Percentiles rank a stretch among this genome's conserved stretches.
These are phyloP conservation scores for Cyclophora punctaria DNA, from an alignment of 2,888 invertebrate species.

Conservation along the genomic window DNA sequence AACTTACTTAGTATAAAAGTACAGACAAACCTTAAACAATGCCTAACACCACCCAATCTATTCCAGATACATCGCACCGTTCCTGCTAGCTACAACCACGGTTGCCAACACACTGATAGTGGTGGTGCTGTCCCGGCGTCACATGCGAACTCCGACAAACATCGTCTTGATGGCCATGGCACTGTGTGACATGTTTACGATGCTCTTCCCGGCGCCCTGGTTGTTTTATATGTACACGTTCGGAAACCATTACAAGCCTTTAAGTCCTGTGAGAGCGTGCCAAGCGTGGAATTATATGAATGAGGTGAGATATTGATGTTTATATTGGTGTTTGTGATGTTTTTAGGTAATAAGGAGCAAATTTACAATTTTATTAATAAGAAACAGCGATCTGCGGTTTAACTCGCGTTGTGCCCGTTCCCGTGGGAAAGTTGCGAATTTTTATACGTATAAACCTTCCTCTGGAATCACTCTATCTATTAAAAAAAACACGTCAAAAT, in stretches of 20 bases:
- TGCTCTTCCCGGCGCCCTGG: conserved; percentile 92
- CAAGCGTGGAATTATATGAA: conserved; percentile 87
- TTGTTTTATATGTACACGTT: conserved; percentile 94
- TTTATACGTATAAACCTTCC: too few species aligned
- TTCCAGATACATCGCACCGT: conserved; percentile 81
- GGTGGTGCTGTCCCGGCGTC: conserved; percentile 89
- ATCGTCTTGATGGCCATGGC: conserved; percentile 97
- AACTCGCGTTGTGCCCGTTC: too few species aligned
- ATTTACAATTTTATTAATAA: too few species aligned
- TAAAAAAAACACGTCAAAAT: too few species aligned
- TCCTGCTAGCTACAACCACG: conserved; percentile 90
- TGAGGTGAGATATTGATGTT: conserved; percentile 73
- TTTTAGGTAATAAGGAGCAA: too few species aligned
- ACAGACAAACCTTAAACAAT: not conserved
- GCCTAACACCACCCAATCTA: not conserved
- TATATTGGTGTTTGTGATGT: too few species aligned
- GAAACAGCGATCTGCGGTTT: too few species aligned
- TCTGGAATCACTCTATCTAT: too few species aligned
- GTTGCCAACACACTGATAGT: conserved; percentile 93
- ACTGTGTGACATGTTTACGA: conserved; percentile 94
- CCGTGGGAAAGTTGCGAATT: too few species aligned
- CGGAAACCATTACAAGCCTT: conserved; percentile 88
- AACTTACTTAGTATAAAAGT: too few species aligned
- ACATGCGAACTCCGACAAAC: conserved; percentile 95
- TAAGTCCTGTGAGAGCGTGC: conserved; percentile 84